Percentiles rank a stretch among this genome's conserved stretches.
These are phyloP conservation scores for Oreortyx pictus DNA, from an alignment of 2,797 vertebrate species.

Conservation along the genomic window DNA sequence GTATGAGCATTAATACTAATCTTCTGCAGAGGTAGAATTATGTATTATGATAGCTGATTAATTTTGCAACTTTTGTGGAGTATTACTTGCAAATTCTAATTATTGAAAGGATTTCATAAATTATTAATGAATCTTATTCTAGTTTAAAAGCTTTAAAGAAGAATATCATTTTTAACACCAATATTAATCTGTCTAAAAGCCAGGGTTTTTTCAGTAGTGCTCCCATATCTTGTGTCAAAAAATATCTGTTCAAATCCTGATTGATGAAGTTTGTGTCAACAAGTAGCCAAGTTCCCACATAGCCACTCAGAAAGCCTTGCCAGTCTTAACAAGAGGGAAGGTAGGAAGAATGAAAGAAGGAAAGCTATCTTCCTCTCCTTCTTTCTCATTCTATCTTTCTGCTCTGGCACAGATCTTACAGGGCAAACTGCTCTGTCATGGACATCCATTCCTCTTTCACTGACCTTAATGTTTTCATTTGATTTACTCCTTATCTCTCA, in stretches of 20 bases:
- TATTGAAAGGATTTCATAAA: background rate
- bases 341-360: background rate
- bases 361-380: background rate
- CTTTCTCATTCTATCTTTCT: background rate
- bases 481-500: background rate
- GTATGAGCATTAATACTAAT: background rate
- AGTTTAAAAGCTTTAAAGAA: background rate
- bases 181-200: background rate
- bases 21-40: background rate
- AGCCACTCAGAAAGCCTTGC: background rate
- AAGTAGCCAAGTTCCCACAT: background rate
- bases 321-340: background rate
- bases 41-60: background rate
- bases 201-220: background rate
- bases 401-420: background rate
- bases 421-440: too few species aligned
- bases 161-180: background rate
- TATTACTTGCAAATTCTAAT: background rate
- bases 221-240: background rate
- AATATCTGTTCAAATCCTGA: background rate
- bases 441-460: background rate
- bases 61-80: background rate
- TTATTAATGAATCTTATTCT: background rate
- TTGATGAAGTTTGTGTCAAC: background rate
- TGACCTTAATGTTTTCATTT: background rate